Evolutionary conservation across 2,113 vertebrate genomes (phyloP).

Genomic region (Sinosuthora webbiana): DNA sequence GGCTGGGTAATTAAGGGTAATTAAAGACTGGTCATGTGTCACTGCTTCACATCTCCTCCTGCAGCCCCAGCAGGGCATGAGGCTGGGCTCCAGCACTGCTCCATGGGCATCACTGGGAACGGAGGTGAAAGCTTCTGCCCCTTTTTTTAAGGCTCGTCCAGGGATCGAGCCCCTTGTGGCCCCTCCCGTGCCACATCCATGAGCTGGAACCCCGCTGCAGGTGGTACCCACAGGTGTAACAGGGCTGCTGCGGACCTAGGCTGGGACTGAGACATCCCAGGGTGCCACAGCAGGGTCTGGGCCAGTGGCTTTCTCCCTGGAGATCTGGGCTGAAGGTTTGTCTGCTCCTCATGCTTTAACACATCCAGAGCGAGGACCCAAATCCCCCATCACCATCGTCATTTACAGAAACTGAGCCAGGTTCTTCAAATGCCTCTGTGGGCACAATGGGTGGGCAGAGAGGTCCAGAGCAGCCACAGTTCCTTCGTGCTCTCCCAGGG

Average conservation of each 20-base stretch:
- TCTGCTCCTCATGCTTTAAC: background rate
- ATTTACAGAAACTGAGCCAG: background rate
- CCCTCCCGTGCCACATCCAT: rapidly evolving
- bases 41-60: background rate
- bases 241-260: background rate
- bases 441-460: background rate
- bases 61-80: background rate
- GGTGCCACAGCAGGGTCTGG: rapidly evolving
- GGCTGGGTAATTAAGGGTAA: background rate
- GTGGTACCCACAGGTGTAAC: background rate
- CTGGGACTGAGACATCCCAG: background rate
- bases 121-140: background rate
- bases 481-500: background rate
- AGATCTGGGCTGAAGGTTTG: background rate
- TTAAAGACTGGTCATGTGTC: rapidly evolving
- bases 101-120: background rate
- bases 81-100: background rate
- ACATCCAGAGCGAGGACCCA: background rate
- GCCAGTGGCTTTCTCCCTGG: background rate
- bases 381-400: background rate
- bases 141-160: background rate
- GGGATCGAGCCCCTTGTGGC: background rate
- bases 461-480: background rate
- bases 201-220: rapidly evolving
- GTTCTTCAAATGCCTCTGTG: background rate